Conservation (phyloP, 1,140 invertebrate species). For the Idris sp. region DNA sequence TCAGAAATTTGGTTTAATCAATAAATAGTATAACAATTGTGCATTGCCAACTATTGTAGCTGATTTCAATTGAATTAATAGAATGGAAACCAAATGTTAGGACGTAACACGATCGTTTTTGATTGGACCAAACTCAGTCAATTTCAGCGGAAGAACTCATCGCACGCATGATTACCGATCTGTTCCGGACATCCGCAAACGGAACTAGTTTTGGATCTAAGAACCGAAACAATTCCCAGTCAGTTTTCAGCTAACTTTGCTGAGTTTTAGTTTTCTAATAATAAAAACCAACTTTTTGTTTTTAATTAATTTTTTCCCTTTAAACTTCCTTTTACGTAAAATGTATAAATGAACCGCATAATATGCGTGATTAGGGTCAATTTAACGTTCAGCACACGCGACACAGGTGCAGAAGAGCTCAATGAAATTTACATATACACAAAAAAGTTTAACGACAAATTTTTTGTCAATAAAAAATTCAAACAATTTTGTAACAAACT, state of each 20-base stretch:
- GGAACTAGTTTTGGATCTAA: slow-evolving; percentile 40
- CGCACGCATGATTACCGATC: slow-evolving; percentile 61
- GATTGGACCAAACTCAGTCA: slow-evolving; percentile 43
- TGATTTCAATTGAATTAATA: slow-evolving; percentile 27
- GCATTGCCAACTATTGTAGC: too few species aligned
- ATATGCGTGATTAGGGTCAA: slow-evolving; percentile 42
- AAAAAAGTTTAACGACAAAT: too few species aligned
- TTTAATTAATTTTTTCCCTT: too few species aligned
- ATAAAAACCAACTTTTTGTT: too few species aligned
- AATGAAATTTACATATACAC: slow-evolving; percentile 21
- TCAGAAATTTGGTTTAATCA: too few species aligned
- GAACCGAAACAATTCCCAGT: slow-evolving; percentile 45
- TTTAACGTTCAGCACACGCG: slow-evolving; percentile 27
- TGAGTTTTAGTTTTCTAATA: too few species aligned
- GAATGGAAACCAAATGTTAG: slow-evolving; percentile 27
- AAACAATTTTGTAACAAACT: too few species aligned
- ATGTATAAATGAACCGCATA: slow-evolving; percentile 34
- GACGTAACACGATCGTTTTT: slow-evolving; percentile 23
- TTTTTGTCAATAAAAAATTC: too few species aligned
- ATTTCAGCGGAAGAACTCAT: slow-evolving; percentile 57
- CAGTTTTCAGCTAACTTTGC: slow-evolving; percentile 6
- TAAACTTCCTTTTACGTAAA: slow-evolving; percentile 25
- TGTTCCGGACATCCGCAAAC: slow-evolving; percentile 59
- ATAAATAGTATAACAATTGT: too few species aligned
- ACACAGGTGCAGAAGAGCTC: slow-evolving; percentile 43